A percentile compares a stretch with the other conserved stretches of the same genome.
phyloP scores from a whole-genome alignment of 2,797 vertebrate genomes.

The Pelochelys cantorii region DNA sequence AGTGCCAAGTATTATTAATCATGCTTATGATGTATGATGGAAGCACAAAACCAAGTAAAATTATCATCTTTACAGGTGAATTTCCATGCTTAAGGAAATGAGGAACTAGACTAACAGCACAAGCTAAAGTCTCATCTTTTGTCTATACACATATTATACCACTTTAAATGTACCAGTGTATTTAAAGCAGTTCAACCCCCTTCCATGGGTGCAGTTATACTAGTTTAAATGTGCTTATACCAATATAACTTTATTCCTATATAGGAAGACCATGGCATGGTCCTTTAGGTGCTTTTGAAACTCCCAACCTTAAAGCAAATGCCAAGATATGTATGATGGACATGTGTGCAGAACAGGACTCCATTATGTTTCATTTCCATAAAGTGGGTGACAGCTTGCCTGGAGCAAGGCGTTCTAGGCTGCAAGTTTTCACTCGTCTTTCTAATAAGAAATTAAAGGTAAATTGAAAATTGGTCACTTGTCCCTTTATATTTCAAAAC shows the following conservation, averaged over 20 bases:
- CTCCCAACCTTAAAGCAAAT: constrained; percentile 16
- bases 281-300: constrained; percentile 1
- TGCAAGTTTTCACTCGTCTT: neutral
- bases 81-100: neutral
- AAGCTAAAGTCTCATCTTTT: neutral
- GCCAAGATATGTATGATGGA: neutral
- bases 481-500: neutral
- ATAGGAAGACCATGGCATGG: neutral
- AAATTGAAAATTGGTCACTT: neutral
- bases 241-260: neutral
- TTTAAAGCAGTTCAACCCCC: neutral
- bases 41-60: neutral
- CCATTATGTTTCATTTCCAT: neutral
- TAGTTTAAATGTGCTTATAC: neutral
- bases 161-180: neutral
- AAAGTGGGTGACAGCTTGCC: rapidly evolving
- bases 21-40: neutral
- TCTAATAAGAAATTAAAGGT: neutral
- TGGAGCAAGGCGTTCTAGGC: neutral
- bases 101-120: neutral
- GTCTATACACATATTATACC: neutral
- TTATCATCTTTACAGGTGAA: neutral
- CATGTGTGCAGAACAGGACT: neutral
- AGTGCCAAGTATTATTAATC: neutral
- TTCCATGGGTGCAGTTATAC: neutral